Evolutionary conservation across 1,140 invertebrate species (phyloP), one percentile per base, ranked within the genome.

Genomic region (Diabrotica virgifera): DNA sequence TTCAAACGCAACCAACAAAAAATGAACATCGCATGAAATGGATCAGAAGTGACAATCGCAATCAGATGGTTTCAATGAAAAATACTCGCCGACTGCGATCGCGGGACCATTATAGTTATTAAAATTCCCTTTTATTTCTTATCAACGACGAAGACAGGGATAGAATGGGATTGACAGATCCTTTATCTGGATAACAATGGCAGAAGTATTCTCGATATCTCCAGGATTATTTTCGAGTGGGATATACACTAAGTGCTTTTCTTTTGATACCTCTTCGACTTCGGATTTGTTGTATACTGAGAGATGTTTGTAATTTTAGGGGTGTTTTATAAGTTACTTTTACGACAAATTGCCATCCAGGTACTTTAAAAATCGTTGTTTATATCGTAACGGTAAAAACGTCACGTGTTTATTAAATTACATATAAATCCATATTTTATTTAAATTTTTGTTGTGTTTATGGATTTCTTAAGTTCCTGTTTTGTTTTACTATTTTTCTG

Each of bases 41-140:
- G 70, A 72, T 72, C 70, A 68, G 68, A 72, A 72, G 64, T 56
- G 67, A 71, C 70, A 67, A 70, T 70, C 67, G 64, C 68, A 62
- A 62, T 62, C 60, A 37, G 57, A 62, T 37, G 62, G 36, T 59
- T 62, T 63, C 68, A 65, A 63, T 62, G 64, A 52, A 52, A 59
- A 57, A 64, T 40, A 54, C 67, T 14, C 40, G 60, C 52, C 60
- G 64, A 63, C 65, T 54, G 10, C 54, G 53, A 64, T 64, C 62
- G 62, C 40, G 46, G 51, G 56, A 38, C 67, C 67, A 70, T 70
- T 70, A 70, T 70, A 66, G 68, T 70, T 70, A 70, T 70, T 70
- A 70, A 70, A 69, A 70, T 66, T 70, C 52, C 62, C 66, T 66
- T 70, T 65, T 65, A 61, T 67, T 64, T 38, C 13, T 14, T 50